Conservation (phyloP, 2,888 invertebrate species). For the Plagiodera versicolora region DNA sequence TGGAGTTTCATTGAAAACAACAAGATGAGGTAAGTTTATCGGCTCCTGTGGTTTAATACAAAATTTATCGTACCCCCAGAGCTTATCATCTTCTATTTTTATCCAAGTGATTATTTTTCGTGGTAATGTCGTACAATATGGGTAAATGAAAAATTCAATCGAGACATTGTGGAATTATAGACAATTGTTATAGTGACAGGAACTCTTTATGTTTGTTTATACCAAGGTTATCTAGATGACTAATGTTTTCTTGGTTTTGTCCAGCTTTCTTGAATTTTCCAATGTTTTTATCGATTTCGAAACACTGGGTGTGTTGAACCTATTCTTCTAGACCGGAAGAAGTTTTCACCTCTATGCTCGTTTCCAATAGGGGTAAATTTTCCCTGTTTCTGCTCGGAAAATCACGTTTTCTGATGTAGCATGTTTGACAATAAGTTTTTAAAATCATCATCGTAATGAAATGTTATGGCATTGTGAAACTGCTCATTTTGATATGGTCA, state of each 20-base stretch:
- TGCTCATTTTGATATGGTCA: too few species aligned
- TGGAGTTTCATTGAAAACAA: slow-evolving; percentile 42
- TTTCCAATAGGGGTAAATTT: slow-evolving; percentile 38
- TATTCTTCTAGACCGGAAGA: slow-evolving; percentile 37
- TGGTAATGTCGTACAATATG: too few species aligned
- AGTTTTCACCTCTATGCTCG: slow-evolving; percentile 37
- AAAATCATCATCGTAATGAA: too few species aligned
- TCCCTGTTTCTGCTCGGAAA: slow-evolving; percentile 27
- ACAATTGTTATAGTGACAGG: slow-evolving; percentile 14
- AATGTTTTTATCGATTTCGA: slow-evolving; percentile 50
- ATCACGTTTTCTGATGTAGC: slow-evolving; percentile 27
- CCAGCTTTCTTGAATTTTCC: slow-evolving; percentile 28
- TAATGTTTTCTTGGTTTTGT: slow-evolving; percentile 17
- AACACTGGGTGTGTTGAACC: slow-evolving; percentile 53
- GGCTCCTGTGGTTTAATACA: slow-evolving; percentile 23
- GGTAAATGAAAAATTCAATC: background rate
- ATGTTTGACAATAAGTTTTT: slow-evolving; percentile 25
- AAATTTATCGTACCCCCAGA: slow-evolving; percentile 7
- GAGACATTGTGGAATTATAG: background rate
- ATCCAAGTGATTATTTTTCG: background rate
- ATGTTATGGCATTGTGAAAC: too few species aligned
- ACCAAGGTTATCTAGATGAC: slow-evolving; percentile 16
- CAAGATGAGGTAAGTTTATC: slow-evolving; percentile 44
- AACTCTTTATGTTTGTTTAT: slow-evolving; percentile 20
- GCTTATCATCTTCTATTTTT: background rate